Evolutionary conservation across 1,140 invertebrate species (phyloP).

Genomic region (Periplaneta americana): DNA sequence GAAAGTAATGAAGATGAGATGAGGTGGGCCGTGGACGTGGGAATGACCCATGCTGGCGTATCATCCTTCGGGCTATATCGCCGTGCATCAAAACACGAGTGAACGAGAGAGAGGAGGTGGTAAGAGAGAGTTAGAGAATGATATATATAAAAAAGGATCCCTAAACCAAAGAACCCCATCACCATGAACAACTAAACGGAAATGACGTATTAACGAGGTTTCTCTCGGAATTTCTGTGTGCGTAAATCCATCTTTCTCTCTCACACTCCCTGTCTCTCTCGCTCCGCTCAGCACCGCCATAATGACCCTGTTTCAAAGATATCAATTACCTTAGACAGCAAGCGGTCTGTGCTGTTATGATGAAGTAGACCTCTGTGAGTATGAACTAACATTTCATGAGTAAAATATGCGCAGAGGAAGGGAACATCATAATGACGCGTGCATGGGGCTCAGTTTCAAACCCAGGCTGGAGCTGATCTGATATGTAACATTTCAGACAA

Average conservation of each 20-base stretch:
- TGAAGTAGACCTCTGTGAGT: not conserved
- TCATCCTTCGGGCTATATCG: not conserved
- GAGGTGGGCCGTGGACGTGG: not conserved
- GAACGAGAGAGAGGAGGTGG: not conserved
- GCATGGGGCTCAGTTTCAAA: no score
- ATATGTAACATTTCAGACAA: no score
- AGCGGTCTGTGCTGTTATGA: not conserved
- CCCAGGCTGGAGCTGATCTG: no score
- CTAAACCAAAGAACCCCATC: not conserved
- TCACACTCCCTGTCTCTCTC: not conserved
- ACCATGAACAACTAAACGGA: constrained; percentile 4
- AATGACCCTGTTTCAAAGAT: not conserved
- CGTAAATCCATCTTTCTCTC: not conserved
- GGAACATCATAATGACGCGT: no score
- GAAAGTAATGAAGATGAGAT: not conserved
- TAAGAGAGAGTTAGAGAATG: no score
- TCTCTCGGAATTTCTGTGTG: not conserved
- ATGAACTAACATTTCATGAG: not conserved
- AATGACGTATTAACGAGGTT: constrained; percentile 16
- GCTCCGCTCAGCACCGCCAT: not conserved
- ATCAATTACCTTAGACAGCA: not conserved
- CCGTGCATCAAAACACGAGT: not conserved
- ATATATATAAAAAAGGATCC: no score
- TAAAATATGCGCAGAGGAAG: no score
- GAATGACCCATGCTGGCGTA: not conserved